phyloP scores from a whole-genome alignment of 2,113 vertebrate genomes.

The Corvus cornix region DNA sequence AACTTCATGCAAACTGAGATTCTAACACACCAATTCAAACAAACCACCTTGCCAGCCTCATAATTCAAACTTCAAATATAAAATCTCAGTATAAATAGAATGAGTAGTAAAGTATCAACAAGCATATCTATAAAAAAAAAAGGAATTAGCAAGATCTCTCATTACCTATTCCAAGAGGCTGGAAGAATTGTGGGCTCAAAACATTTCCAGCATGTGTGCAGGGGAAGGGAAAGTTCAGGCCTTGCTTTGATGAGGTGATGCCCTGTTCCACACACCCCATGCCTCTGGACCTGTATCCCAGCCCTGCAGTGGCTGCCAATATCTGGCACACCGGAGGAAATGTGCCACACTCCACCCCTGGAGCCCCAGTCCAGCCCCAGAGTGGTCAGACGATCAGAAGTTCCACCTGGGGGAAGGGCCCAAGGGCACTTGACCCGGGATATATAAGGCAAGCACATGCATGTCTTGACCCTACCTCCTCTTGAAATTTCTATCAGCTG shows the following conservation, averaged over 20 bases:
- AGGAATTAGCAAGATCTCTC: background rate
- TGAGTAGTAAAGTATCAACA: background rate
- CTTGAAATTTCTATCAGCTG: background rate
- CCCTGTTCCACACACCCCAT: background rate
- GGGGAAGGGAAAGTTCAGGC: background rate
- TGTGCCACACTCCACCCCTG: background rate
- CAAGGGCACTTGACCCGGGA: background rate
- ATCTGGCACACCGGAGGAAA: background rate
- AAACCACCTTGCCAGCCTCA: background rate
- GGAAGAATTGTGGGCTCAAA: background rate
- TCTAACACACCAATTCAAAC: background rate
- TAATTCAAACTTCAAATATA: background rate
- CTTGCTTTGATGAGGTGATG: background rate
- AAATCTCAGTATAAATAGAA: background rate
- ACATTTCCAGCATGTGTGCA: background rate
- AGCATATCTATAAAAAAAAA: background rate
- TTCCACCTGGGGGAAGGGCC: background rate
- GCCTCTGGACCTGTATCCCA: background rate
- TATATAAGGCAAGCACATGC: background rate
- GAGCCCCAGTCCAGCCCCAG: background rate
- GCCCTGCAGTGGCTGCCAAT: background rate
- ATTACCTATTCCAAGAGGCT: background rate
- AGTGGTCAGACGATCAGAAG: background rate
- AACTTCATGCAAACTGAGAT: background rate
- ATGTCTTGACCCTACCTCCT: background rate